A percentile compares a stretch with the other conserved stretches of the same genome.
phyloP scores from a whole-genome alignment of 2,797 vertebrate species.

The Artibeus jamaicensis region DNA sequence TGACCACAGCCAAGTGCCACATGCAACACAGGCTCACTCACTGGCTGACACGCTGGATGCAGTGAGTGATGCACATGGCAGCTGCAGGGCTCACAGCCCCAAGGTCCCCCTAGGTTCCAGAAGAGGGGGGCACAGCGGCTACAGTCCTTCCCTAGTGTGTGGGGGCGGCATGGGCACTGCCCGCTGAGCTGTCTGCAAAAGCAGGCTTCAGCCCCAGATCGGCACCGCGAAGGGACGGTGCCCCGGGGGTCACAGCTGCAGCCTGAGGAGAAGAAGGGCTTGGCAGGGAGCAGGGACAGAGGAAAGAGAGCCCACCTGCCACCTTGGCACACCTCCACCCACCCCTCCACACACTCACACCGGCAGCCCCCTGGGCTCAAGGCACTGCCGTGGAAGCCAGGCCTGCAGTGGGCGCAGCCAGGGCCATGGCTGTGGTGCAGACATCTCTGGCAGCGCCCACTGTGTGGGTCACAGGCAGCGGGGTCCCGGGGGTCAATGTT shows the following conservation, averaged over 20 bases:
- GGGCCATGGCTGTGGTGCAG: slow-evolving; percentile 88
- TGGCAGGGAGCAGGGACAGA: not conserved
- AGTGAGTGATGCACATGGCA: slow-evolving; percentile 82
- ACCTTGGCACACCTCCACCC: not conserved
- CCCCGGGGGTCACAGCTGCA: slow-evolving; percentile 87
- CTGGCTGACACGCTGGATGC: slow-evolving; percentile 86
- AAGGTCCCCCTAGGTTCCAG: slow-evolving; percentile 87
- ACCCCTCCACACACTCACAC: slow-evolving; percentile 79
- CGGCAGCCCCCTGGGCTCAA: slow-evolving; percentile 84
- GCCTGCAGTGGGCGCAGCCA: slow-evolving; percentile 85
- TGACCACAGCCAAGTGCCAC: not conserved
- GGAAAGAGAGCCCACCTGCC: not conserved
- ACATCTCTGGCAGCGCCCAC: slow-evolving; percentile 88
- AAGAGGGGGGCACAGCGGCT: slow-evolving; percentile 87
- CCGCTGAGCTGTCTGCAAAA: slow-evolving; percentile 84
- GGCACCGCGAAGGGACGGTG: slow-evolving; percentile 79
- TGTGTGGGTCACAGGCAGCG: slow-evolving; percentile 86
- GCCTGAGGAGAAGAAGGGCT: slow-evolving; percentile 72
- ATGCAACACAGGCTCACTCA: slow-evolving; percentile 68
- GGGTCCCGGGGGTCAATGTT: slow-evolving; percentile 89
- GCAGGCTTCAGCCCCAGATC: slow-evolving; percentile 79
- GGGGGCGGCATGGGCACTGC: slow-evolving; percentile 85
- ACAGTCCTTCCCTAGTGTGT: slow-evolving; percentile 86
- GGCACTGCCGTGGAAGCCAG: slow-evolving; percentile 89
- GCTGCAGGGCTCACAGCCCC: slow-evolving; percentile 87